A percentile compares a stretch with the other conserved stretches of the same genome.
phyloP scores from a whole-genome alignment of 2,888 invertebrate species.

The Ommatoiulus sabulosus region DNA sequence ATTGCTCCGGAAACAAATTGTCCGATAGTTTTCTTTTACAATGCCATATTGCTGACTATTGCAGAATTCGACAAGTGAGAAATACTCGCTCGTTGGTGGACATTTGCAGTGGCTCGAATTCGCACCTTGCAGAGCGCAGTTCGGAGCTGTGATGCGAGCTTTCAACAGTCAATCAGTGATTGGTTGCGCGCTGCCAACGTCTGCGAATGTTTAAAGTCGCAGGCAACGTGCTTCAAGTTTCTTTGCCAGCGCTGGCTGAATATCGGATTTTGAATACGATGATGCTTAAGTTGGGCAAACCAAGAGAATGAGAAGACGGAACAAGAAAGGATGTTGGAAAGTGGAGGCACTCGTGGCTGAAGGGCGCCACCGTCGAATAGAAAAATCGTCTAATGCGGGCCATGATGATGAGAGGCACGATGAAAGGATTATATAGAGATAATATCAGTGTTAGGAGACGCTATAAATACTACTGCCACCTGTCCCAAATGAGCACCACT shows the following conservation, averaged over 20 bases:
- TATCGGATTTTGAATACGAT: conserved; percentile 26
- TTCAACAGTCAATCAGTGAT: conserved; percentile 41
- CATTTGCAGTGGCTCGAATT: background rate
- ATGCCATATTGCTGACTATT: too few relatives aligned
- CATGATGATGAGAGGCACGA: background rate
- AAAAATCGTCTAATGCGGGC: background rate
- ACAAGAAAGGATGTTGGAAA: background rate
- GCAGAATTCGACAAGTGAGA: background rate
- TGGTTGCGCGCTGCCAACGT: background rate
- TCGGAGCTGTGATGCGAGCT: background rate
- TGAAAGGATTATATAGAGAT: conserved; percentile 22
- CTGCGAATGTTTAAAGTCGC: background rate
- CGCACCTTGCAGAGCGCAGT: background rate
- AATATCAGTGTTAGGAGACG: background rate
- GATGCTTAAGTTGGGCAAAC: background rate
- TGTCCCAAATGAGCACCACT: background rate
- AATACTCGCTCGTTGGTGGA: background rate
- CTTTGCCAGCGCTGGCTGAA: background rate
- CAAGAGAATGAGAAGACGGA: background rate
- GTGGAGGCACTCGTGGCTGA: background rate
- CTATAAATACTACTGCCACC: conserved; percentile 45
- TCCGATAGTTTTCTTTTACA: too few relatives aligned
- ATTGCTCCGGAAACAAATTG: too few relatives aligned
- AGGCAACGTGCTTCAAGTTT: conserved; percentile 1
- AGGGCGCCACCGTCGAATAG: background rate